A percentile compares a stretch with the other conserved stretches of the same genome.
Conservation (phyloP, 1,140 invertebrate genomes). For the Trichonephila clavipes region DNA sequence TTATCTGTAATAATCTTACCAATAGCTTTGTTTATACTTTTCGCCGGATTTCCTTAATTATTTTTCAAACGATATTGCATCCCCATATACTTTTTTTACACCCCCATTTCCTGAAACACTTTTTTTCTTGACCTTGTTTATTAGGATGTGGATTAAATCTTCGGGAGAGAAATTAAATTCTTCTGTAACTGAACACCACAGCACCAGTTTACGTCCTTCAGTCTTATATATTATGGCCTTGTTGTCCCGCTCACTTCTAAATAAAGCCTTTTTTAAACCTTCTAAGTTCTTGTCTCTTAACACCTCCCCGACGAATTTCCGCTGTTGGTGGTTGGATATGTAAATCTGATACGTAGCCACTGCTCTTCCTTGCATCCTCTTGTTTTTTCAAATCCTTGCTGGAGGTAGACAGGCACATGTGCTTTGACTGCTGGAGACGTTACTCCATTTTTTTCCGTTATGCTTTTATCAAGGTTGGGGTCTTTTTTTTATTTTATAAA, state of each 20-base stretch:
- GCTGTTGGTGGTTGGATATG: conserved; percentile 54
- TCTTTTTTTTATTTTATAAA: not conserved
- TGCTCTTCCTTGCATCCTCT: not conserved
- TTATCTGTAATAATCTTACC: too few relatives aligned
- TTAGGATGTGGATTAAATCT: conserved; percentile 28
- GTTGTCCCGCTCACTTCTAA: conserved; percentile 13
- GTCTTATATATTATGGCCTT: not conserved
- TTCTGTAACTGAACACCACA: not conserved
- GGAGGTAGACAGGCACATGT: conserved; percentile 46
- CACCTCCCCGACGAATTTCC: conserved; percentile 68
- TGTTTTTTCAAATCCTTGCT: conserved; percentile 14
- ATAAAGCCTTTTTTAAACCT: conserved; percentile 4
- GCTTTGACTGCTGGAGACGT: conserved; percentile 36
- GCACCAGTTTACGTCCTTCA: not conserved
- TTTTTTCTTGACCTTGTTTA: conserved; percentile 16
- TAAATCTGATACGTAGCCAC: conserved; percentile 42
- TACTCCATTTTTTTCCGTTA: not conserved
- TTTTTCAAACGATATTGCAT: not conserved
- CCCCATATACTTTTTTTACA: not conserved
- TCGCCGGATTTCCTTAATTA: too few relatives aligned
- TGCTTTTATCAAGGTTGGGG: not conserved
- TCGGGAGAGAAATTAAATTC: not conserved
- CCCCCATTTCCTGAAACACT: not conserved
- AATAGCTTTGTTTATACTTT: too few relatives aligned
- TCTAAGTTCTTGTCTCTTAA: conserved; percentile 22